phyloP scores from a whole-genome alignment of 2,888 invertebrate species.

The Theretra japonica region DNA sequence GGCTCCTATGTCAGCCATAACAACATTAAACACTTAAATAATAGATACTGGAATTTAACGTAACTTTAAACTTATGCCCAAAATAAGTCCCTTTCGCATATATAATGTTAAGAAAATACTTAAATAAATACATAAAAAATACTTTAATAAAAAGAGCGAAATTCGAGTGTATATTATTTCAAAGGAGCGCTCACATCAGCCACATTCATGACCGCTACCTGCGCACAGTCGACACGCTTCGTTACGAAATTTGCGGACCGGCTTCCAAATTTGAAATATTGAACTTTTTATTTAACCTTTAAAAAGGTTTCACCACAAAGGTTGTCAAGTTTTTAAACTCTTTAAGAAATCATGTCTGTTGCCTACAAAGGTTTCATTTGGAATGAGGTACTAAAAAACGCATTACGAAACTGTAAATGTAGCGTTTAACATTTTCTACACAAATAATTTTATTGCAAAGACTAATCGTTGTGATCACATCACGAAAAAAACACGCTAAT shows the following conservation, averaged over 20 bases:
- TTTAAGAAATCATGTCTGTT: background rate
- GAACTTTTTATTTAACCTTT: constrained; percentile 44
- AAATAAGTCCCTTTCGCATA: no score
- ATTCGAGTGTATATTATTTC: constrained; percentile 9
- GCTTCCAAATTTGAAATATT: constrained; percentile 77
- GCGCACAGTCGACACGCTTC: constrained; percentile 64
- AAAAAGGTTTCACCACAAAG: constrained; percentile 27
- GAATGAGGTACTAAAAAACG: no score
- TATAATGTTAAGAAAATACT: no score
- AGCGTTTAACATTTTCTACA: background rate
- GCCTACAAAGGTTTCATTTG: background rate
- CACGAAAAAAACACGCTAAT: no score
- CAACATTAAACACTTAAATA: no score
- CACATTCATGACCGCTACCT: constrained; percentile 46
- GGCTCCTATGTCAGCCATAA: no score
- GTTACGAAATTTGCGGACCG: constrained; percentile 74
- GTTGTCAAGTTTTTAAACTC: constrained; percentile 14
- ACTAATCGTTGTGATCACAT: no score
- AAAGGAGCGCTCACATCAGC: constrained; percentile 11
- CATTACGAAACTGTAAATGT: background rate
- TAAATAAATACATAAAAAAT: background rate
- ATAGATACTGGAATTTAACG: no score
- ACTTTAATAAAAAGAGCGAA: background rate
- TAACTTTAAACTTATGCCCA: no score
- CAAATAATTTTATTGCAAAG: background rate